These are phyloP conservation scores for Megaustenia siamemsis DNA, from an alignment of 2,888 invertebrate genomes.

Conservation along the genomic window DNA sequence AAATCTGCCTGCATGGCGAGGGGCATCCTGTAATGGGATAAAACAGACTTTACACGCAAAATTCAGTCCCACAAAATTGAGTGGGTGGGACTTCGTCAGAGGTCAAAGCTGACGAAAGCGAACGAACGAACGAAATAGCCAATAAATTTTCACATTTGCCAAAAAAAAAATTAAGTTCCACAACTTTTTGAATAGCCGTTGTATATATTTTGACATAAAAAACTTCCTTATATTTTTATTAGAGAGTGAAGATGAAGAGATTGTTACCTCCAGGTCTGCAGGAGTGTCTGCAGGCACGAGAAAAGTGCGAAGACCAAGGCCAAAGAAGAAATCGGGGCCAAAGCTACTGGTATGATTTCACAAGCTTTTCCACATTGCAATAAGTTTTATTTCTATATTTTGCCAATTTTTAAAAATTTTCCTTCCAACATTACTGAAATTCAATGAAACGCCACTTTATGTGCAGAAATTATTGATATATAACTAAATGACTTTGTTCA, in stretches of 20 bases:
- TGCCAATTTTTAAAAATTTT: too few relatives aligned
- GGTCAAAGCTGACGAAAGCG: too few relatives aligned
- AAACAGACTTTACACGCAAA: too few relatives aligned
- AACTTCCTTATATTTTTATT: slow-evolving; percentile 29
- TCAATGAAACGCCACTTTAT: not conserved
- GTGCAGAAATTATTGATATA: not conserved
- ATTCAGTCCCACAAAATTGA: too few relatives aligned
- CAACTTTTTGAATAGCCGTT: too few relatives aligned
- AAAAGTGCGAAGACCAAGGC: slow-evolving; percentile 58
- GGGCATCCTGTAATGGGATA: too few relatives aligned
- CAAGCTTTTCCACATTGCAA: not conserved
- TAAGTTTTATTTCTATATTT: too few relatives aligned
- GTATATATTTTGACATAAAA: not conserved
- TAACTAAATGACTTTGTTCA: not conserved
- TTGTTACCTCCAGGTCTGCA: slow-evolving; percentile 52
- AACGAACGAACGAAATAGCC: too few relatives aligned
- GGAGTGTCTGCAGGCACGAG: slow-evolving; percentile 16
- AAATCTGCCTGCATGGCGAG: too few relatives aligned
- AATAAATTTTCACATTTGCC: too few relatives aligned
- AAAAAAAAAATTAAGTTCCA: too few relatives aligned
- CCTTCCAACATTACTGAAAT: not conserved
- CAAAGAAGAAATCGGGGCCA: slow-evolving; percentile 65
- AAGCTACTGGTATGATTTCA: slow-evolving; percentile 65
- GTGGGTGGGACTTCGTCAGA: too few relatives aligned
- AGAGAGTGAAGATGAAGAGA: slow-evolving; percentile 63